phyloP scores from a whole-genome alignment of 2,113 vertebrate genomes.

The Anas platyrhynchos region DNA sequence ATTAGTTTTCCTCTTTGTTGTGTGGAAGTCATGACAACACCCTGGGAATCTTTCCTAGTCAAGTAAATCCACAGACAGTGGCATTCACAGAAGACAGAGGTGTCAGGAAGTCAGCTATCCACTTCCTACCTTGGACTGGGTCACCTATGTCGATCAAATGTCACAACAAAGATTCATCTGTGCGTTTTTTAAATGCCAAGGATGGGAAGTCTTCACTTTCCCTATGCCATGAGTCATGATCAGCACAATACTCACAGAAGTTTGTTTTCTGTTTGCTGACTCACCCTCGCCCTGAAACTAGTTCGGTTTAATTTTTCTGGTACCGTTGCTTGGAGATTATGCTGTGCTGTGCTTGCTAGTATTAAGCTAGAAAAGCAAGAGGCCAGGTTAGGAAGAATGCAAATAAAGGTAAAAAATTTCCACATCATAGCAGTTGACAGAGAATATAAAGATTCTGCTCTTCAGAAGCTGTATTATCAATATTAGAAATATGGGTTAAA shows the following conservation, averaged over 20 bases:
- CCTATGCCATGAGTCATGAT: neutral
- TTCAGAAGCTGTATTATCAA: neutral
- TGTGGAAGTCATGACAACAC: neutral
- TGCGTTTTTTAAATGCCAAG: neutral
- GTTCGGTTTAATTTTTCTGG: conserved; percentile 1
- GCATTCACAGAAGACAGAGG: neutral
- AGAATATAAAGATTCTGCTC: neutral
- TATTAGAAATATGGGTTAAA: neutral
- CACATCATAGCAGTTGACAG: neutral
- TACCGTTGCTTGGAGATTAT: conserved; percentile 13
- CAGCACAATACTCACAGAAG: neutral
- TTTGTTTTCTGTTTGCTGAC: neutral
- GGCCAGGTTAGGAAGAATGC: neutral
- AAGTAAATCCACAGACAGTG: neutral
- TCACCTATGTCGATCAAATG: neutral
- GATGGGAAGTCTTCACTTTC: neutral
- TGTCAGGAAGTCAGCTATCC: neutral
- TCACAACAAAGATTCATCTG: neutral
- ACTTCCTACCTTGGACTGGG: neutral
- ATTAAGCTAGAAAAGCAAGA: conserved; percentile 1
- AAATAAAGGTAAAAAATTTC: neutral
- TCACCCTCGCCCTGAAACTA: neutral
- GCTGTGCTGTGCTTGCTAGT: neutral
- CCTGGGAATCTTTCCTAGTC: neutral
- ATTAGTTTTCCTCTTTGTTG: neutral